These are phyloP conservation scores for Perdita meconis DNA, from an alignment of 2,888 invertebrate genomes.

Conservation along the genomic window DNA sequence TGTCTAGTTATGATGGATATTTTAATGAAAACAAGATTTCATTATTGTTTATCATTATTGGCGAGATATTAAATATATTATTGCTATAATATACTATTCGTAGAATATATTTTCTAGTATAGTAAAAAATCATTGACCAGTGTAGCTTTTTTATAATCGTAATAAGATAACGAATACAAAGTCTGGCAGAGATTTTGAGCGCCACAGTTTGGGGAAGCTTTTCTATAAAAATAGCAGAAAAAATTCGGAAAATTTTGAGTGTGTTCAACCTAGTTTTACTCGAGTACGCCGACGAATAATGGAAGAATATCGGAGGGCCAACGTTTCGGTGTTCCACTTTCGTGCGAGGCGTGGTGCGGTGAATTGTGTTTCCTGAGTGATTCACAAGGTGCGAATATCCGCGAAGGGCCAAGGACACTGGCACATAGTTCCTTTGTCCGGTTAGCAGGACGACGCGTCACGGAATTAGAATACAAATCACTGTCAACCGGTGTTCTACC, in stretches of 20 bases:
- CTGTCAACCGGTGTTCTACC: conserved; percentile 10
- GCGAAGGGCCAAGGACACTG: conserved; percentile 47
- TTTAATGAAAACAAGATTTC: no score
- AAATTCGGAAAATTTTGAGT: background rate
- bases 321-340: conserved; percentile 33
- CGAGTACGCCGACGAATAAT: background rate
- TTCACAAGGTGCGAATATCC: conserved; percentile 41
- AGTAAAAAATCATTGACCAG: no score
- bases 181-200: background rate
- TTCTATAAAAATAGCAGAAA: background rate
- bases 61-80: no score
- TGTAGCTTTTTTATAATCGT: no score
- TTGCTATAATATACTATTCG: no score
- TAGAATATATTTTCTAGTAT: no score
- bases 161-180: no score
- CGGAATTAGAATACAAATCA: conserved; percentile 53
- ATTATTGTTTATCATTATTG: no score
- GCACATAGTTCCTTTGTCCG: conserved; percentile 16
- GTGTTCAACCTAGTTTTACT: conserved; percentile 1
- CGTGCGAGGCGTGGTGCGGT: conserved; percentile 36
- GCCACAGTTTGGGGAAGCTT: background rate
- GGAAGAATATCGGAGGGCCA: background rate
- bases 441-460: conserved; percentile 32
- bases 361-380: conserved; percentile 43
- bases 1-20: no score